These are phyloP conservation scores for Cephus pulcher DNA, from an alignment of 2,888 invertebrate genomes.

Conservation along the genomic window DNA sequence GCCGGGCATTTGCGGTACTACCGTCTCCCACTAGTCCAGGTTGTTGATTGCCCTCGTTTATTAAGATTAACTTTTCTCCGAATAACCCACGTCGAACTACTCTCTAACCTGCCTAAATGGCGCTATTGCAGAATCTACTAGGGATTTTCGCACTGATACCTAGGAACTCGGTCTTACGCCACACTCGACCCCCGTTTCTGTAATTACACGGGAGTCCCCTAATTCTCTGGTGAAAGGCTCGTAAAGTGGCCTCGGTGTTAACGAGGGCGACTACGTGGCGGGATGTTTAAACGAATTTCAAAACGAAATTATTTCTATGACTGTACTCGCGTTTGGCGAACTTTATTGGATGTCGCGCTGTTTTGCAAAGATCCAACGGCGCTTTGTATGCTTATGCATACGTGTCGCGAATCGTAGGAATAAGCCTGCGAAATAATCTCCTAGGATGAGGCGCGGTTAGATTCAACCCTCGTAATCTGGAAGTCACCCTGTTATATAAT, in stretches of 20 bases:
- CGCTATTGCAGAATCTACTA: neutral
- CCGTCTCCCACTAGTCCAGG: constrained; percentile 32
- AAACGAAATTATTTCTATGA: neutral
- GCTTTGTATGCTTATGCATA: neutral
- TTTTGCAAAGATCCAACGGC: neutral
- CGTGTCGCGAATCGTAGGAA: neutral
- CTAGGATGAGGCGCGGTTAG: neutral
- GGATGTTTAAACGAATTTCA: neutral
- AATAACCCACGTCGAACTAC: constrained; percentile 17
- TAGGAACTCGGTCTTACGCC: neutral
- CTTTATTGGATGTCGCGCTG: neutral
- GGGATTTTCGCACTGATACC: neutral
- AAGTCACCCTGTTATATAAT: constrained; percentile 60
- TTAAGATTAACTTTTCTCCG: constrained; percentile 66
- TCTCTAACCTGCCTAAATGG: neutral
- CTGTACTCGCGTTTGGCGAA: neutral
- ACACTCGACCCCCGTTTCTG: neutral
- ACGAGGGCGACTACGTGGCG: neutral
- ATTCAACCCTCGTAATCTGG: constrained; percentile 43
- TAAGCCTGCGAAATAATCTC: neutral
- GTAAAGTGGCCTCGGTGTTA: neutral
- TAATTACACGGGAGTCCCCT: neutral
- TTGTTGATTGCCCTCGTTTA: constrained; percentile 65
- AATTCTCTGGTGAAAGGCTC: neutral
- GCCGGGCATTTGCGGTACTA: constrained; percentile 58